Percentiles rank a stretch among this genome's conserved stretches.
These are phyloP conservation scores for Parapristionchus giblindavisi DNA, from an alignment of 2,888 invertebrate genomes.

Conservation along the genomic window DNA sequence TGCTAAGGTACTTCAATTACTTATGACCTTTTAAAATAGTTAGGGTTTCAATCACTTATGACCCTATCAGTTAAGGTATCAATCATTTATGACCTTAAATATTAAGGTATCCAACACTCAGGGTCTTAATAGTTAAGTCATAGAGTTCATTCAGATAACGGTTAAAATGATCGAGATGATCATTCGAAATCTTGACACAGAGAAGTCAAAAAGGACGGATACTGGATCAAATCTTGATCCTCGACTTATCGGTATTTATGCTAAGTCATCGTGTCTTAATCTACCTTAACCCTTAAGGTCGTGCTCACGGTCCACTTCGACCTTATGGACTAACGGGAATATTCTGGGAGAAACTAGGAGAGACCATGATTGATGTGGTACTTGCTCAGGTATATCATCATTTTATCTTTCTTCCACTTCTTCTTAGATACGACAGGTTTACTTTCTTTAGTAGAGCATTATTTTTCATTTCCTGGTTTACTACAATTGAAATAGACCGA, in stretches of 20 bases:
- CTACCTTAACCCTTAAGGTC: slow-evolving; percentile 44
- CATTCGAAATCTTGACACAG: slow-evolving; percentile 66
- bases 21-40: background rate
- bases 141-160: slow-evolving; percentile 40
- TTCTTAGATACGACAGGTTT: too few relatives aligned
- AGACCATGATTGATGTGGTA: slow-evolving; percentile 67
- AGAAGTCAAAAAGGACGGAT: slow-evolving; percentile 62
- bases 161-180: slow-evolving; percentile 66
- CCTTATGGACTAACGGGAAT: slow-evolving; percentile 65
- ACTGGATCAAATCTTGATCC: slow-evolving; percentile 64
- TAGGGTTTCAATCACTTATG: background rate
- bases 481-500: background rate
- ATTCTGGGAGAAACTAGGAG: slow-evolving; percentile 68
- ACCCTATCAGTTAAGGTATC: background rate
- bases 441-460: too few relatives aligned
- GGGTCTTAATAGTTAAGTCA: background rate
- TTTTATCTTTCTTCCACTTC: too few relatives aligned
- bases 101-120: background rate
- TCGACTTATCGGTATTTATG: slow-evolving; percentile 50
- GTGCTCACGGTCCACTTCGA: slow-evolving; percentile 62
- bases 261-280: background rate
- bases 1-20: slow-evolving; percentile 54
- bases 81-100: background rate
- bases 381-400: slow-evolving; percentile 50
- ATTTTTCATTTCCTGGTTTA: too few relatives aligned